A percentile compares a stretch with the other conserved stretches of the same genome.
phyloP scores from a whole-genome alignment of 2,113 vertebrate genomes.

The Burhinus oedicnemus region DNA sequence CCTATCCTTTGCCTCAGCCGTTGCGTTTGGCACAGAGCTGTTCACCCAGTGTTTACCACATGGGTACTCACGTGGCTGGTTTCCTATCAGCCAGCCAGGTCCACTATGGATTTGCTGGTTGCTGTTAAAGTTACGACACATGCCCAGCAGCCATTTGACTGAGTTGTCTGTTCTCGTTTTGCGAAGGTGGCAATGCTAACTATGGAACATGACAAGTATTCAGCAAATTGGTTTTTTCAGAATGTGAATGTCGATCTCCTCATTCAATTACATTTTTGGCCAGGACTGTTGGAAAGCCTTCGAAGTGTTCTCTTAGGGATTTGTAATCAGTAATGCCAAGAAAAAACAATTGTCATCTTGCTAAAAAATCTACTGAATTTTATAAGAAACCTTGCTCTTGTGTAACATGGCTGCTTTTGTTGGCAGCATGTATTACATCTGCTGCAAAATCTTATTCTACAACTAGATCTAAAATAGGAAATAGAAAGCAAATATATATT shows the following conservation, averaged over 20 bases:
- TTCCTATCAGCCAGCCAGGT: neutral
- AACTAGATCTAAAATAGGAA: neutral
- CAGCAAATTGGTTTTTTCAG: neutral
- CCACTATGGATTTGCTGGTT: neutral
- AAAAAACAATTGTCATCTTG: slow-evolving; percentile 11
- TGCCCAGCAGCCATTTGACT: neutral
- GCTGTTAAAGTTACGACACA: neutral
- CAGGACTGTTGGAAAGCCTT: neutral
- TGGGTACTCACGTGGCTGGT: accelerated
- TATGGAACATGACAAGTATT: neutral
- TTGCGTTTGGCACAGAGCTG: neutral
- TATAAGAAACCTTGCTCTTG: neutral
- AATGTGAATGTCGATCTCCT: neutral
- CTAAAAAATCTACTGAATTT: slow-evolving; percentile 7
- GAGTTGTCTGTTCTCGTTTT: neutral
- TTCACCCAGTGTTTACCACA: neutral
- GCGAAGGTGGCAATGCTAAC: neutral
- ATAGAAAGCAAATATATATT: neutral
- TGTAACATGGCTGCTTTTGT: neutral
- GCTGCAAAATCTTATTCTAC: neutral
- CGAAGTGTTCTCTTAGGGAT: neutral
- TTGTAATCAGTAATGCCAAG: neutral
- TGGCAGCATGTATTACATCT: neutral
- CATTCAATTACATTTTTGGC: slow-evolving; percentile 19
- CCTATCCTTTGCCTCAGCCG: neutral